Conservation (phyloP, 1,140 invertebrate genomes). For the Papilio glaucus region DNA sequence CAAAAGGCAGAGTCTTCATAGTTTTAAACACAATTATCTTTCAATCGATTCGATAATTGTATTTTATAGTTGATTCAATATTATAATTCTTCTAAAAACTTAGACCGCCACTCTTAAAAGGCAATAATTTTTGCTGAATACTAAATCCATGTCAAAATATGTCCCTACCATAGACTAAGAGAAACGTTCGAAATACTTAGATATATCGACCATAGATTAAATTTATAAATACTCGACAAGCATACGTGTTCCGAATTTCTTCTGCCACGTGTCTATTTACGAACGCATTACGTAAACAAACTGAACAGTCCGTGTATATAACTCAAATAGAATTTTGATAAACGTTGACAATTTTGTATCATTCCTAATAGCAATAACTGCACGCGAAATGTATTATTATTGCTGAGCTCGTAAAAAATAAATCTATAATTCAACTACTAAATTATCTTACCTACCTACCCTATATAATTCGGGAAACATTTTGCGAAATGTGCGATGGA, state of each 20-base stretch:
- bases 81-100: too few species aligned
- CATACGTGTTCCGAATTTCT: conserved; percentile 21
- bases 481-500: conserved; percentile 64
- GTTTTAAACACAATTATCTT: too few species aligned
- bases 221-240: background rate
- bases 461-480: conserved; percentile 63
- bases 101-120: too few species aligned
- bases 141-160: background rate
- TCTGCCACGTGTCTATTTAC: conserved; percentile 31
- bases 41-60: too few species aligned
- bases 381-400: conserved; percentile 31
- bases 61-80: too few species aligned
- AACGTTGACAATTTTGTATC: conserved; percentile 31
- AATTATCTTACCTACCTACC: conserved; percentile 53
- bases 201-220: background rate
- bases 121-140: too few species aligned
- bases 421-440: conserved; percentile 51
- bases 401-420: conserved; percentile 31
- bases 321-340: conserved; percentile 33
- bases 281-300: conserved; percentile 22
- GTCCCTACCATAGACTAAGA: too few species aligned
- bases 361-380: conserved; percentile 29
- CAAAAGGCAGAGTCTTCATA: too few species aligned
- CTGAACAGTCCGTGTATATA: conserved; percentile 1
- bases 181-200: conserved; percentile 3